A percentile compares a stretch with the other conserved stretches of the same genome.
phyloP scores from a whole-genome alignment of 35 echinoderm and acorn worm species.

The Apostichopus parvimensis region DNA sequence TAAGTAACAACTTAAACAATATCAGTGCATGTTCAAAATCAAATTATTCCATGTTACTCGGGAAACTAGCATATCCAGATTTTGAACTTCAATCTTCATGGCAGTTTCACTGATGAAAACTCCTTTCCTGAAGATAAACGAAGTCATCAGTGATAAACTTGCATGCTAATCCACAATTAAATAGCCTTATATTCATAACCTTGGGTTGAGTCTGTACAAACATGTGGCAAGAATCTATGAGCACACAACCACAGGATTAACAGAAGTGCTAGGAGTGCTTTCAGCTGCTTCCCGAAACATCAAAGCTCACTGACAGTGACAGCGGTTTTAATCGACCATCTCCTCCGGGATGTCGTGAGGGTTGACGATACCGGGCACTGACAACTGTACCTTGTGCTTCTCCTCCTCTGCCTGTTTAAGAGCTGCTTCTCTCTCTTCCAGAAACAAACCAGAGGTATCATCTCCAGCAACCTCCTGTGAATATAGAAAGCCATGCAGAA shows the following conservation, averaged over 20 bases:
- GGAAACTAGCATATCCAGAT: too few relatives aligned
- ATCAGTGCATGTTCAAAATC: too few relatives aligned
- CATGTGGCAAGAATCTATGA: background rate
- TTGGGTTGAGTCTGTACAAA: too few relatives aligned
- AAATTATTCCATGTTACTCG: too few relatives aligned
- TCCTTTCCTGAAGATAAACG: too few relatives aligned
- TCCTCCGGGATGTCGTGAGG: constrained; percentile 99
- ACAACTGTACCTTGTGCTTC: constrained; percentile 93
- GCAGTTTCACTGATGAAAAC: too few relatives aligned
- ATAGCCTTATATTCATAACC: too few relatives aligned
- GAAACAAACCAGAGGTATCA: constrained; percentile 83
- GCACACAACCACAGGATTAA: background rate
- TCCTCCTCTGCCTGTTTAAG: constrained; percentile 90
- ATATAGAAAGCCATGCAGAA: background rate
- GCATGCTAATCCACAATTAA: too few relatives aligned
- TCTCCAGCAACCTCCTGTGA: constrained; percentile 91
- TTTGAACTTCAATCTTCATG: too few relatives aligned
- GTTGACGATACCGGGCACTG: constrained; percentile 97
- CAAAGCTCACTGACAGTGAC: too few relatives aligned
- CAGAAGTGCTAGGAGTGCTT: background rate
- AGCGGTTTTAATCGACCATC: constrained; percentile 80
- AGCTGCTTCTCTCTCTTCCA: constrained; percentile 88
- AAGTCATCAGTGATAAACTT: too few relatives aligned
- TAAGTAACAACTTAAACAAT: too few relatives aligned
- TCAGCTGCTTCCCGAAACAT: background rate